These are phyloP conservation scores for Phrynocephalus versicolor DNA, from an alignment of 2,113 vertebrate species.

Conservation along the genomic window DNA sequence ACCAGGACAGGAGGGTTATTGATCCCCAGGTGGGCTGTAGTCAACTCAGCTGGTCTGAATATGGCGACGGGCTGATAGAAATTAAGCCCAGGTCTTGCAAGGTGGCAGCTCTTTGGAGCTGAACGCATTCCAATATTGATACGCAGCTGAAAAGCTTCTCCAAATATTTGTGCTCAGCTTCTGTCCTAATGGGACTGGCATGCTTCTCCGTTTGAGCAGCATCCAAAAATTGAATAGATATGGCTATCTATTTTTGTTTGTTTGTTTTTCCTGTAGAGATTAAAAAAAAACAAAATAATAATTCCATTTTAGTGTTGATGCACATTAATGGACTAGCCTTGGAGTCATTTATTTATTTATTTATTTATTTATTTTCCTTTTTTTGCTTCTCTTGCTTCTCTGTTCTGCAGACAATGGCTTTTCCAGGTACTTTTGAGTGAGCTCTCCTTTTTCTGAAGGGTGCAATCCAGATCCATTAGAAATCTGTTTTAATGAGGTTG, in stretches of 20 bases:
- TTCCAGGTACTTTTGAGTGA: background rate
- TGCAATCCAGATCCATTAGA: background rate
- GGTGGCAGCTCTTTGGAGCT: background rate
- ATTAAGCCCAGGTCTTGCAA: background rate
- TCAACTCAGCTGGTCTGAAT: background rate
- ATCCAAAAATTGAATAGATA: slow-evolving; percentile 7
- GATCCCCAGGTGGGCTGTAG: background rate
- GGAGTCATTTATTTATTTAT: background rate
- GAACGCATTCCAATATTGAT: slow-evolving; percentile 2
- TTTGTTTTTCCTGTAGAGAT: no score
- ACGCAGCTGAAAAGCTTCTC: slow-evolving; percentile 1
- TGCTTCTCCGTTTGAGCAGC: slow-evolving; percentile 12
- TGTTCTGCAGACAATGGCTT: background rate
- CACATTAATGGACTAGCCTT: background rate
- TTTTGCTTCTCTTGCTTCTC: background rate
- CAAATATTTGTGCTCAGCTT: slow-evolving; percentile 7
- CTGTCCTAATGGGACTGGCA: slow-evolving; percentile 18
- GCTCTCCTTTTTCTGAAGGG: background rate
- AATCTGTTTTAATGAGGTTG: background rate
- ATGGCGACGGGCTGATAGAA: background rate
- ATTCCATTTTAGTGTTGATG: background rate
- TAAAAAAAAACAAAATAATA: background rate
- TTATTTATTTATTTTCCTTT: background rate
- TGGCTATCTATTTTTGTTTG: background rate
- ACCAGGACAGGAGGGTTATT: background rate